Evolutionary conservation across 2,888 invertebrate species (phyloP), one percentile per base, ranked within the genome.

Genomic region (Prosapia bicincta): DNA sequence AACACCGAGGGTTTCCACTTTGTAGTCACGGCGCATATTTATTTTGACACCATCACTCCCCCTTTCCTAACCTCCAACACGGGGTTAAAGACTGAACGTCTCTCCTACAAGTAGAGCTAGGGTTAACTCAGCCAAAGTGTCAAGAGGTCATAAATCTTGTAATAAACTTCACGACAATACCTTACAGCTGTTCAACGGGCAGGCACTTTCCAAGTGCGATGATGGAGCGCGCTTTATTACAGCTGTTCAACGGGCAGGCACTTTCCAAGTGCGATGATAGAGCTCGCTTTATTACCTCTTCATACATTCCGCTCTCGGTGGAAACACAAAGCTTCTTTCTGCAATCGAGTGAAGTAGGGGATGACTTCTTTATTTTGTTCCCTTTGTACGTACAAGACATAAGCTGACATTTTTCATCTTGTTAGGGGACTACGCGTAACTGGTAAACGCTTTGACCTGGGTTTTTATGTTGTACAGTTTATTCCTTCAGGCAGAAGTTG

Each of bases 151-250:
- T 54, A 54, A 54, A 54, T 54, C 54, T 54, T 20, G 20, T 54
- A n/a, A 54, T 54, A 54, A 54, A 54, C 54, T 54, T n/a, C 54
- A 54, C 54, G 54, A 54, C 54, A 54, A 54, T 54, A 54, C 54
- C 54, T 54, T 54, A 54, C 54, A 54, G 54, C 54, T 54, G 54
- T 54, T 54, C 38, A 38, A 13, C 38, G 6, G 38, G 38, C 38
- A 38, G 38, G 13, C 38, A 54, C 54, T 54, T 54, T 20, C 54
- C 54, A 54, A 54, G 54, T 20, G 20, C 54, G 54, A 54, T 54
- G 54, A 54, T 20, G 20, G 54, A 54, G 54, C 10, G 10, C 54
- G 54, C 54, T 54, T 54, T 54, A 54, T 54, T 54, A 54, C 54
- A 54, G 54, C n/a, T n/a, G n/a, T n/a, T n/a, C n/a, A n/a, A n/a